These are phyloP conservation scores for Pseudococcus viburni DNA, from an alignment of 2,888 invertebrate genomes.

Conservation along the genomic window DNA sequence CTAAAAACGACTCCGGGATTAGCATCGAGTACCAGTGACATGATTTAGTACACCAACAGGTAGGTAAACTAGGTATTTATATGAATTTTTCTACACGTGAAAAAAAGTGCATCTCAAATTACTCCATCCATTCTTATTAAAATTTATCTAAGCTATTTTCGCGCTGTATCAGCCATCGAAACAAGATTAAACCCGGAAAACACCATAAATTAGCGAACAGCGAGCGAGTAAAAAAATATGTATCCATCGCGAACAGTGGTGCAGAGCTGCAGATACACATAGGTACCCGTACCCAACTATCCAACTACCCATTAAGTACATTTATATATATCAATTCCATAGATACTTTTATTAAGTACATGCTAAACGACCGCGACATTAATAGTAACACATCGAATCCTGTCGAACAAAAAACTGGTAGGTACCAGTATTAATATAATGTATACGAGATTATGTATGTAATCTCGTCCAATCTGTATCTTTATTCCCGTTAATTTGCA, in stretches of 20 bases:
- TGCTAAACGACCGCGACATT: background rate
- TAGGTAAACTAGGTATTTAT: background rate
- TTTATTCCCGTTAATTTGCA: background rate
- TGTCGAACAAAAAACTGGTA: background rate
- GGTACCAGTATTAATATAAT: background rate
- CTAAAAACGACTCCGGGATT: background rate
- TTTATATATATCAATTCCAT: background rate
- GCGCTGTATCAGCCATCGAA: background rate
- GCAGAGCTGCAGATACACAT: background rate
- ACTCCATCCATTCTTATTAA: background rate
- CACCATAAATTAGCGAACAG: background rate
- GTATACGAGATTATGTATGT: background rate
- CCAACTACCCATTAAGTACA: background rate
- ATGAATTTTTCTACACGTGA: background rate
- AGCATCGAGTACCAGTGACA: background rate
- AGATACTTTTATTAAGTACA: background rate
- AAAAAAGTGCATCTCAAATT: slow-evolving; percentile 19
- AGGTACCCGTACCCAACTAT: background rate
- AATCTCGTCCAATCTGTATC: background rate
- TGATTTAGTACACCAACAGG: slow-evolving; percentile 16
- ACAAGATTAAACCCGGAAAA: background rate
- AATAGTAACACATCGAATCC: background rate
- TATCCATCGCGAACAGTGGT: background rate
- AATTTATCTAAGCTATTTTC: background rate
- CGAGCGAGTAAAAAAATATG: background rate